These are phyloP conservation scores for Strigamia maritima DNA, from an alignment of 2,888 invertebrate species.

Conservation along the genomic window DNA sequence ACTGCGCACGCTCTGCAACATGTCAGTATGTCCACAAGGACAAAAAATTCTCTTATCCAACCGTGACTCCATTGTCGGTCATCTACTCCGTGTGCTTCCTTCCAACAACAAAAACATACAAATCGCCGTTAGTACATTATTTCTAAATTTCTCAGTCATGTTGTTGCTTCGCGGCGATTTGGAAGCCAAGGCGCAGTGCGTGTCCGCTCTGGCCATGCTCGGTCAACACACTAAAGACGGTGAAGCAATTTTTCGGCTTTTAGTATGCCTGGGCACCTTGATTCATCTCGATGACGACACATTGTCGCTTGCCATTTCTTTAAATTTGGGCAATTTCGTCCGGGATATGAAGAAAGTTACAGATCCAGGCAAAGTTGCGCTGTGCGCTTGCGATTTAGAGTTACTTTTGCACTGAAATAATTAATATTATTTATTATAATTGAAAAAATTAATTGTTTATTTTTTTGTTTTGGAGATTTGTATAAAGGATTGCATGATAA, in stretches of 20 bases:
- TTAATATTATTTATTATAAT: not conserved
- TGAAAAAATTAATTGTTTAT: not conserved
- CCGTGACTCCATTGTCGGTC: conserved; percentile 18
- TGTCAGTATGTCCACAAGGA: conserved; percentile 64
- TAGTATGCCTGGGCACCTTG: conserved; percentile 75
- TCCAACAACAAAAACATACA: conserved; percentile 55
- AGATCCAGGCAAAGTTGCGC: conserved; percentile 48
- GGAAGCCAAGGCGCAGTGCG: conserved; percentile 52
- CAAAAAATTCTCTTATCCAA: conserved; percentile 46
- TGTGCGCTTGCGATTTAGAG: conserved; percentile 47
- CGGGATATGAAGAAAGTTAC: conserved; percentile 41
- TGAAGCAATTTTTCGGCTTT: conserved; percentile 71
- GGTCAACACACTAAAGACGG: conserved; percentile 61
- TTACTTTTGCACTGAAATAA: conserved; percentile 25
- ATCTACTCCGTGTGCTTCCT: not conserved
- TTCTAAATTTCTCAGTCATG: conserved; percentile 67
- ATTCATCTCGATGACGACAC: conserved; percentile 49
- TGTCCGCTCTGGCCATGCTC: conserved; percentile 59
- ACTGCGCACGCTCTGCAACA: conserved; percentile 75
- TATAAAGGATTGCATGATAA: no score
- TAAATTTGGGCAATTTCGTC: conserved; percentile 43
- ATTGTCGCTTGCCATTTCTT: conserved; percentile 42
- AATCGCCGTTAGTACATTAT: conserved; percentile 69
- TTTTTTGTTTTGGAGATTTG: no score
- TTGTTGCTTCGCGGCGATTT: conserved; percentile 44